These are phyloP conservation scores for Eupithecia inturbata DNA, from an alignment of 2,888 invertebrate genomes.

Conservation along the genomic window DNA sequence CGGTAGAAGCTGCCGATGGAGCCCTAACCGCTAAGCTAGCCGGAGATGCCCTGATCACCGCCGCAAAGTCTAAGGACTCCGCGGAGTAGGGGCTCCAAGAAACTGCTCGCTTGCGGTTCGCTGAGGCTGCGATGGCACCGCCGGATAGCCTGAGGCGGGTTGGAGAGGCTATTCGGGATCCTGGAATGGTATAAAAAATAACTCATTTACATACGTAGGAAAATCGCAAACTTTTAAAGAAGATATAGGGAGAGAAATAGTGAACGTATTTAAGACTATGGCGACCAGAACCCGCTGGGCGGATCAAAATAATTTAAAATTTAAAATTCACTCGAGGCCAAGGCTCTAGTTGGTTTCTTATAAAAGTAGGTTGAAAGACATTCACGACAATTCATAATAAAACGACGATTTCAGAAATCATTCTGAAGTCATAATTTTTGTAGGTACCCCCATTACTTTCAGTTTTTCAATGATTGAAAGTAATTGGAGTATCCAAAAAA, in stretches of 20 bases:
- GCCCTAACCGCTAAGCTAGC: slow-evolving; percentile 95
- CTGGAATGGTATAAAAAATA: slow-evolving; percentile 52
- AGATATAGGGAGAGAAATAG: background rate
- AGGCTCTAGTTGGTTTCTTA: no score
- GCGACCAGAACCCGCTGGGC: no score
- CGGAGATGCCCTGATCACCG: slow-evolving; percentile 97
- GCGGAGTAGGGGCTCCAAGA: slow-evolving; percentile 98
- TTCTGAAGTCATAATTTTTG: no score
- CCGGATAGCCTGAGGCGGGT: slow-evolving; percentile 77
- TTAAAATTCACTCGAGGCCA: no score
- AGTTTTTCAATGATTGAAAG: no score
- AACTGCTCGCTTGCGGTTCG: slow-evolving; percentile 94
- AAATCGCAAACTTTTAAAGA: no score
- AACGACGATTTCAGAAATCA: no score
- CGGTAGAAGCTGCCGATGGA: slow-evolving; percentile 91
- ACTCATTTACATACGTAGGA: background rate
- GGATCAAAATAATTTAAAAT: no score
- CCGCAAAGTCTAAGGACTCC: slow-evolving; percentile 95
- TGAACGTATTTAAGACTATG: no score
- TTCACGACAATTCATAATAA: no score
- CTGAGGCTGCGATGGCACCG: slow-evolving; percentile 78
- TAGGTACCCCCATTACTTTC: no score
- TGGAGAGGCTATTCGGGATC: slow-evolving; percentile 79
- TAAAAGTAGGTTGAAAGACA: no score
- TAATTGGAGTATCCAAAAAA: background rate